These are phyloP conservation scores for Notospermus geniculatus DNA, from an alignment of 1,140 invertebrate genomes.

Conservation along the genomic window DNA sequence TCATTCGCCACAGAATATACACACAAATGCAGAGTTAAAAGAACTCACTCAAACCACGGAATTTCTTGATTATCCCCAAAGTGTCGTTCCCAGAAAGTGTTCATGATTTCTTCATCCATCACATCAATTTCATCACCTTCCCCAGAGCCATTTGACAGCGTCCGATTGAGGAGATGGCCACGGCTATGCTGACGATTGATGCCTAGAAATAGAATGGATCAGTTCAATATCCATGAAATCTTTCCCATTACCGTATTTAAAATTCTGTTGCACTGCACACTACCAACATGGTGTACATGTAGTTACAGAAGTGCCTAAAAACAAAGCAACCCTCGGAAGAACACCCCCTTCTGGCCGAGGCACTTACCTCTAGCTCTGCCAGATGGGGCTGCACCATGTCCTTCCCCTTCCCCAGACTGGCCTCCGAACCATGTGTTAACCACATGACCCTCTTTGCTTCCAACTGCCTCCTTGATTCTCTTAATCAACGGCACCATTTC, in stretches of 20 bases:
- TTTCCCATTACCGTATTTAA: background rate
- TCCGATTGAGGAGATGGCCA: background rate
- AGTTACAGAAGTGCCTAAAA: too few species aligned
- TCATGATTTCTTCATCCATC: background rate
- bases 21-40: too few species aligned
- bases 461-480: conserved; percentile 1
- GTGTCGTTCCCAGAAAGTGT: conserved; percentile 3
- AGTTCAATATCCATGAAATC: background rate
- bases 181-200: background rate
- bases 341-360: too few species aligned
- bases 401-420: background rate
- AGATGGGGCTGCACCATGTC: background rate
- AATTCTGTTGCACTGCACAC: background rate
- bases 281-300: background rate
- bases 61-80: background rate
- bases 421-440: background rate
- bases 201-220: background rate
- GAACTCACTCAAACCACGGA: conserved; percentile 5
- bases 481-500: background rate
- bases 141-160: background rate
- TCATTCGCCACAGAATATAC: background rate
- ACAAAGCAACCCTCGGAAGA: too few species aligned
- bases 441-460: background rate
- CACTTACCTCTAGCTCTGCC: background rate
- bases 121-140: background rate